Evolutionary conservation across 2,113 vertebrate species (phyloP).

Genomic region (Taurulus bubalis): DNA sequence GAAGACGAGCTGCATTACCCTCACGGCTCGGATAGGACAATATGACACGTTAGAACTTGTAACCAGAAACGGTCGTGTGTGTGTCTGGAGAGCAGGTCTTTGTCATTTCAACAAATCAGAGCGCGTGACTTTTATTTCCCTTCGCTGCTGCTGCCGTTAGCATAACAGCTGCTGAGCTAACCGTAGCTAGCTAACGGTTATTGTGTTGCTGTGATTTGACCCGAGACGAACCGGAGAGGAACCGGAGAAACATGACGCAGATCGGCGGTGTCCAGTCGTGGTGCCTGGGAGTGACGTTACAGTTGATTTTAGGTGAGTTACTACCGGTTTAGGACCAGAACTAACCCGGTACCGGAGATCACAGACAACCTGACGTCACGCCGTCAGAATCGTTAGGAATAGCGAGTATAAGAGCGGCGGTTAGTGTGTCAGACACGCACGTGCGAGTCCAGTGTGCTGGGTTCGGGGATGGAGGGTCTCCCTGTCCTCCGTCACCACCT

Average conservation of each 20-base stretch:
- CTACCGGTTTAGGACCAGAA: background rate
- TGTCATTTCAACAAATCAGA: background rate
- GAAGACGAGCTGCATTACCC: background rate
- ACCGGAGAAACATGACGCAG: constrained; percentile 68
- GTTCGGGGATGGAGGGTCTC: too few species aligned
- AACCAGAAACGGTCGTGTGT: background rate
- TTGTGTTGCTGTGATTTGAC: constrained; percentile 24
- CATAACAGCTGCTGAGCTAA: constrained; percentile 17
- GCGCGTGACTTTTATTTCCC: background rate
- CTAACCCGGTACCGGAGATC: constrained; percentile 20
- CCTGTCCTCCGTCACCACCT: too few species aligned
- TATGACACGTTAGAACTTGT: background rate
- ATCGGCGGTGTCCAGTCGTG: constrained; percentile 42
- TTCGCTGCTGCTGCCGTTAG: constrained; percentile 34
- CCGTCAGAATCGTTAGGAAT: too few species aligned
- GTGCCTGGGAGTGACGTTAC: constrained; percentile 47
- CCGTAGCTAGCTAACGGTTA: constrained; percentile 2
- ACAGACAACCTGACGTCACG: background rate
- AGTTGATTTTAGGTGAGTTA: constrained; percentile 75
- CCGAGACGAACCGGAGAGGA: background rate
- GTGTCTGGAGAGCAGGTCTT: background rate
- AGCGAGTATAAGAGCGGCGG: too few species aligned
- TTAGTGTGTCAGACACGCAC: background rate
- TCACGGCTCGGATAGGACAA: background rate
- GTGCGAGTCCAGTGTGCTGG: too few species aligned